phyloP scores from a whole-genome alignment of 2,888 invertebrate genomes.

The Ochropleura plecta region DNA sequence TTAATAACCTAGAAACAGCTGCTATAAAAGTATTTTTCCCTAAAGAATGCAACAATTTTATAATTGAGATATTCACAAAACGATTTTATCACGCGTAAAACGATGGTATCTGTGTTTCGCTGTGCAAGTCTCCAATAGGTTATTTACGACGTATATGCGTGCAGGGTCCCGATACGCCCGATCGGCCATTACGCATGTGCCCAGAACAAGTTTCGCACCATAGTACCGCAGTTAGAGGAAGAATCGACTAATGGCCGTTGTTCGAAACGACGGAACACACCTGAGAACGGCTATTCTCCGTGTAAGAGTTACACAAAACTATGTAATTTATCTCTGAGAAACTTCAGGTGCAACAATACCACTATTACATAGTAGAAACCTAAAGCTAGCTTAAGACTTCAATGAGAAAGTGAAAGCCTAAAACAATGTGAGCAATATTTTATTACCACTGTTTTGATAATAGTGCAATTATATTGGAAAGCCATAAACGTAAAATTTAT shows the following conservation, averaged over 20 bases:
- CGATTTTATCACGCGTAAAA: slow-evolving; percentile 57
- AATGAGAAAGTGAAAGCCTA: slow-evolving; percentile 66
- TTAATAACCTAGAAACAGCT: background rate
- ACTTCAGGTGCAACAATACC: slow-evolving; percentile 47
- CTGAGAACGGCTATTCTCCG: slow-evolving; percentile 64
- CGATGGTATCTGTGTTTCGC: slow-evolving; percentile 57
- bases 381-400: slow-evolving; percentile 38
- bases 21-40: slow-evolving; percentile 1
- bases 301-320: slow-evolving; percentile 56
- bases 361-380: slow-evolving; percentile 45
- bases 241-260: slow-evolving; percentile 71
- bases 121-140: slow-evolving; percentile 65
- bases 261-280: slow-evolving; percentile 62
- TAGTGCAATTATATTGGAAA: slow-evolving; percentile 65
- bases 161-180: slow-evolving; percentile 76
- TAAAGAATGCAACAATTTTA: slow-evolving; percentile 42
- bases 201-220: slow-evolving; percentile 74
- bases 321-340: slow-evolving; percentile 45
- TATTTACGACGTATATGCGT: slow-evolving; percentile 68
- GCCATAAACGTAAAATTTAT: slow-evolving; percentile 58
- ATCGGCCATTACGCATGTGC: slow-evolving; percentile 78
- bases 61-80: slow-evolving; percentile 56
- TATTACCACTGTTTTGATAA: slow-evolving; percentile 61
- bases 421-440: slow-evolving; percentile 53
- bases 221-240: slow-evolving; percentile 63